Conservation (phyloP, 2,797 vertebrate species). For the Rhinogobio ventralis region DNA sequence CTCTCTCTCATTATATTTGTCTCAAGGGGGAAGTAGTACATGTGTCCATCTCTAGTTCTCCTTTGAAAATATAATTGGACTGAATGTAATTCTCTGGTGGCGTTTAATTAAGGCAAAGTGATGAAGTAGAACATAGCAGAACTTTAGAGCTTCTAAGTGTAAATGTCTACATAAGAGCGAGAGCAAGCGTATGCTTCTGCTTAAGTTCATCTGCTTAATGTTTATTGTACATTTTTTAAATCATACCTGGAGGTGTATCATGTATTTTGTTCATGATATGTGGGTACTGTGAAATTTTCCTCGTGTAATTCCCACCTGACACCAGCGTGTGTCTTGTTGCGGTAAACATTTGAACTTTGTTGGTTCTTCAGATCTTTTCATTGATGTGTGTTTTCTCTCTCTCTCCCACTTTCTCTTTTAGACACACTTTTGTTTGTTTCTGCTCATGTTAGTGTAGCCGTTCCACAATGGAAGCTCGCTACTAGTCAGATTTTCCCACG, state of each 20-base stretch:
- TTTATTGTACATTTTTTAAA: constrained; percentile 10
- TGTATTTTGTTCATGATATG: constrained; percentile 12
- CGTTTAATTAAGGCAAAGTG: constrained; percentile 82
- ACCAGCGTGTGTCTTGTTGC: neutral
- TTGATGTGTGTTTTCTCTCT: constrained; percentile 16
- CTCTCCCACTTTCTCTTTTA: neutral
- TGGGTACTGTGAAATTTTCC: neutral
- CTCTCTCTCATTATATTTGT: constrained; percentile 39
- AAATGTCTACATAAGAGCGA: constrained; percentile 39
- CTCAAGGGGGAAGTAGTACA: constrained; percentile 30
- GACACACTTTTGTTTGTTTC: neutral
- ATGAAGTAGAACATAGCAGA: constrained; percentile 72
- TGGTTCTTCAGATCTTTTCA: constrained; percentile 38
- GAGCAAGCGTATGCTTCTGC: constrained; percentile 54
- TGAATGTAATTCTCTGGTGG: constrained; percentile 75
- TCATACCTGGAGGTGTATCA: constrained; percentile 6
- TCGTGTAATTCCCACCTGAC: constrained; percentile 1
- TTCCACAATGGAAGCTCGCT: neutral
- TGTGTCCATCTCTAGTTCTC: constrained; percentile 70
- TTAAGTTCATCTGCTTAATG: constrained; percentile 1
- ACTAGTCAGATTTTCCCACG: neutral
- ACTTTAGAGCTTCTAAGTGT: constrained; percentile 52
- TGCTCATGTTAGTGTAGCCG: neutral
- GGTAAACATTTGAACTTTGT: constrained; percentile 29
- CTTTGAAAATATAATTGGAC: constrained; percentile 84